These are phyloP conservation scores for Hydropsyche tenuis DNA, from an alignment of 1,140 invertebrate genomes.

Conservation along the genomic window DNA sequence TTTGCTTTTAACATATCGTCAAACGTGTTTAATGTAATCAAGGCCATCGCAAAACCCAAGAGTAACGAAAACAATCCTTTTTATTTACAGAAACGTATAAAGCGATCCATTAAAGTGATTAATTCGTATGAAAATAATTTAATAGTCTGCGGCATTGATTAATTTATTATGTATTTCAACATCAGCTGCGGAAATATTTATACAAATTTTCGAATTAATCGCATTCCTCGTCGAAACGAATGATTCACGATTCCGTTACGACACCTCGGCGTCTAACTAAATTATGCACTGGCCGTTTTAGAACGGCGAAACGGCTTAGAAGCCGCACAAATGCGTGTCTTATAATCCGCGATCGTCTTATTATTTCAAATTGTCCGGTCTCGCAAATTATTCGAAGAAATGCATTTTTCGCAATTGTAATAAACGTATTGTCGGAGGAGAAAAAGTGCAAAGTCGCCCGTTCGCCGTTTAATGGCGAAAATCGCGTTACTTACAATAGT, in stretches of 20 bases:
- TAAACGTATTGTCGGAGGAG: too few relatives aligned
- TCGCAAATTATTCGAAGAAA: too few relatives aligned
- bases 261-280: constrained; percentile 2
- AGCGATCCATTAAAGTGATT: neutral
- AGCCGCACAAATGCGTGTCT: neutral
- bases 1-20: too few relatives aligned
- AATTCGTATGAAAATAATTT: neutral
- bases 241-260: constrained; percentile 11
- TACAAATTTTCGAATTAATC: neutral
- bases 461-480: too few relatives aligned
- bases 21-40: too few relatives aligned
- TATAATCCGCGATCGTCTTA: neutral
- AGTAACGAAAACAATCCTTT: too few relatives aligned
- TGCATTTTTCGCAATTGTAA: too few relatives aligned
- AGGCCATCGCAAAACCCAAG: too few relatives aligned
- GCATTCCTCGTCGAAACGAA: neutral
- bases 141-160: neutral
- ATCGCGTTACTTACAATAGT: too few relatives aligned
- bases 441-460: too few relatives aligned
- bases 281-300: neutral
- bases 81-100: neutral
- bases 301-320: constrained; percentile 16
- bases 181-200: neutral
- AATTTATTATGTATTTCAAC: too few relatives aligned
- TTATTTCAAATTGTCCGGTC: neutral